Percentiles rank a stretch among this genome's conserved stretches.
phyloP scores from a whole-genome alignment of 37 sponge, comb jelly and placozoan genomes.

The Mnemiopsis leidyi region DNA sequence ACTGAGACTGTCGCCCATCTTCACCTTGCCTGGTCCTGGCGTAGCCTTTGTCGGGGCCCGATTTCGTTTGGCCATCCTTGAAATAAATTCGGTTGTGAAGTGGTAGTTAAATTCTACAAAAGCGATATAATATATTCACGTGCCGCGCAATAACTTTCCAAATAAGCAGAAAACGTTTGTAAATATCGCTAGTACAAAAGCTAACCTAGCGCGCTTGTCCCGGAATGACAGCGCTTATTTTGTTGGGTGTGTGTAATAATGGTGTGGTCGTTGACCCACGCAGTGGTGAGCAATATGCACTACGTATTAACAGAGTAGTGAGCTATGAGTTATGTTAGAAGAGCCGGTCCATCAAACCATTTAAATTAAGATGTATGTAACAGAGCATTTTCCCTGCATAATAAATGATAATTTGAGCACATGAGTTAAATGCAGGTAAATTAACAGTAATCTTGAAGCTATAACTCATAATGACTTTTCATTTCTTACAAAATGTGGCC shows the following conservation, averaged over 20 bases:
- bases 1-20: slow-evolving; percentile 34
- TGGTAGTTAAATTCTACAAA: neutral
- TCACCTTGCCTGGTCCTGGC: slow-evolving; percentile 11
- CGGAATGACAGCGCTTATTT: neutral
- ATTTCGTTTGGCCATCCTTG: neutral
- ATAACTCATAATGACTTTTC: too few relatives aligned
- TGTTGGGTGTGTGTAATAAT: too few relatives aligned
- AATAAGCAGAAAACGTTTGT: neutral
- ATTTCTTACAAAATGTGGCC: neutral
- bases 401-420: too few relatives aligned
- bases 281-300: neutral
- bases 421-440: too few relatives aligned
- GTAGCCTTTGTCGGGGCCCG: neutral
- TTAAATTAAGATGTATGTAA: too few relatives aligned
- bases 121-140: neutral
- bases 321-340: too few relatives aligned
- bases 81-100: neutral
- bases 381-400: too few relatives aligned
- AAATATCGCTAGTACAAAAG: neutral
- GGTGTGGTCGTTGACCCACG: too few relatives aligned
- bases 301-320: too few relatives aligned
- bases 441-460: too few relatives aligned
- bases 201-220: neutral
- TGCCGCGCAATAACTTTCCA: neutral
- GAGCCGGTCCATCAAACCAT: too few relatives aligned